Evolutionary conservation across 2,797 vertebrate species (phyloP), one percentile per base, ranked within the genome.

Genomic region (Myotis daubentonii): DNA sequence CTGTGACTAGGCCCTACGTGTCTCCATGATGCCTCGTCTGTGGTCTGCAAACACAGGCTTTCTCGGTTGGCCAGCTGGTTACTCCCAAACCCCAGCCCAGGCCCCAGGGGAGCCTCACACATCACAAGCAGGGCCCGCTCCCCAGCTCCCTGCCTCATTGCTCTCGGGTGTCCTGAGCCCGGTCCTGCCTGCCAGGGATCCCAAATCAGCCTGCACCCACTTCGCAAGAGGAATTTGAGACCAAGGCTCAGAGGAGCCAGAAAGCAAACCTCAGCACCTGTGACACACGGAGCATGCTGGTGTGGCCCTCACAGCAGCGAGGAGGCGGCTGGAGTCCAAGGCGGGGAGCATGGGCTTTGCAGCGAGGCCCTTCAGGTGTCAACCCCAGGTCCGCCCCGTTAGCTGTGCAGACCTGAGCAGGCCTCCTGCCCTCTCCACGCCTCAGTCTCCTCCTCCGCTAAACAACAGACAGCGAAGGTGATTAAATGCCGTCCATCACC

Each of bases 11-110:
- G 36, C 22, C 65, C 66, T 20, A 5, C 44, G 47, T 9, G 33
- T 47, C 84, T 57, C 38, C 16, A 1, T 0, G 0, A n/a, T 30
- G 30, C 62, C 47, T 8, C 28, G 0, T 0, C 1, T 13, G 0
- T 6, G 11, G 51, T 86, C 75, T 36, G 53, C 30, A 38, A 30
- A 47, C n/a, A 41, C 28, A 62, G 55, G 57, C 23, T 47, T 23
- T 1, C 6, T 13, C 75, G 60, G 17, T 3, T 44, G 49, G 47
- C 84, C 6, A 3, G 5, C 10, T 2, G 28, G 30, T 41, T 4
- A 28, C 38, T 10, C 78, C 81, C 62, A 60, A 30, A 41, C 12
- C 68, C 84, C 75, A 2, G 38, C n/a, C 80, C 38, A 6, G 74
- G 33, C 28, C 65, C 55, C 16, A 33, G 80, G 55, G 17, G n/a